phyloP scores from a whole-genome alignment of 2,113 vertebrate genomes.

The Tretioscincus oriximinensis region DNA sequence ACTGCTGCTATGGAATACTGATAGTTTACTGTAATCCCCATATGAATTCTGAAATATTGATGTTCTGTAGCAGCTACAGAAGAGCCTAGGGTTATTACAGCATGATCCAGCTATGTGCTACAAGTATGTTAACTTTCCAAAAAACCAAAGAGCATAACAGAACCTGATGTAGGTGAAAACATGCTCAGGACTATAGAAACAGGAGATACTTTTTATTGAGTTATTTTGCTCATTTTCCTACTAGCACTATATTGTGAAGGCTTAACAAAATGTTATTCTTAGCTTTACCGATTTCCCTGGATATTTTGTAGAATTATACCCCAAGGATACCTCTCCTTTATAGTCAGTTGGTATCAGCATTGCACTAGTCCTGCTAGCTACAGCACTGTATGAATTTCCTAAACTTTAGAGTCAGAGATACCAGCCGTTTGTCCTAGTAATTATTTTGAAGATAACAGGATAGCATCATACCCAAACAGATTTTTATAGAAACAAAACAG shows the following conservation, averaged over 20 bases:
- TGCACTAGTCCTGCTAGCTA: conserved; percentile 29
- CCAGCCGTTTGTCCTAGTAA: conserved; percentile 8
- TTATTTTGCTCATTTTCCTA: conserved; percentile 49
- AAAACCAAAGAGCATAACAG: conserved; percentile 25
- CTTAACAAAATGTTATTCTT: conserved; percentile 60
- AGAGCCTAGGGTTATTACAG: conserved; percentile 40
- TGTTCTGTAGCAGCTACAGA: conserved; percentile 32
- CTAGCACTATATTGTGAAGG: conserved; percentile 54
- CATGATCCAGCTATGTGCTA: conserved; percentile 27
- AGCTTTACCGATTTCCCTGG: conserved; percentile 51
- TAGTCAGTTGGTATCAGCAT: conserved; percentile 32
- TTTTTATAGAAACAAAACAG: neutral
- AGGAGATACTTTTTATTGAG: conserved; percentile 41
- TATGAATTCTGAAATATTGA: conserved; percentile 34
- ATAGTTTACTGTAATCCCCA: conserved; percentile 31
- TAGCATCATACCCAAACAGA: conserved; percentile 12
- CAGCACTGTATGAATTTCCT: conserved; percentile 16
- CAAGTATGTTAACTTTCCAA: conserved; percentile 20
- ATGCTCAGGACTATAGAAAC: conserved; percentile 40
- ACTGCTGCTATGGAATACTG: conserved; percentile 29
- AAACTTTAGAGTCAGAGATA: conserved; percentile 28
- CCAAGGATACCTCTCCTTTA: conserved; percentile 51
- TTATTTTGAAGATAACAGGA: neutral
- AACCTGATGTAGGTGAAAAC: conserved; percentile 47
- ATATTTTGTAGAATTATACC: conserved; percentile 55